A percentile compares a stretch with the other conserved stretches of the same genome.
Conservation (phyloP, 2,888 invertebrate genomes). For the Drosophila pegasa region DNA sequence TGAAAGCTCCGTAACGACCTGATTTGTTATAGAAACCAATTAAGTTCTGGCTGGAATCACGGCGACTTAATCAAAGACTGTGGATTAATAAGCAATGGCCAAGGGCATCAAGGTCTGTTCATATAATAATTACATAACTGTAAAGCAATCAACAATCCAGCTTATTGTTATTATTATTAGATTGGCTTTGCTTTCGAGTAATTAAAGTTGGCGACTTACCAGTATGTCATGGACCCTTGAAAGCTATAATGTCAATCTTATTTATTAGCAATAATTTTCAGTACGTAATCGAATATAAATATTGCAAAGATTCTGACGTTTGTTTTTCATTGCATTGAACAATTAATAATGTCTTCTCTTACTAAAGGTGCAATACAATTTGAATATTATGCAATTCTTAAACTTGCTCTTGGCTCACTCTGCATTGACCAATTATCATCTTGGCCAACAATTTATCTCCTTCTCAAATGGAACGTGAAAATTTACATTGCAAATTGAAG, state of each 20-base stretch:
- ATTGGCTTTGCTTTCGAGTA: not conserved
- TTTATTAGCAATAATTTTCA: too few species aligned
- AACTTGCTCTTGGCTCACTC: not conserved
- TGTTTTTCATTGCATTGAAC: not conserved
- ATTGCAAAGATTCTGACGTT: too few species aligned
- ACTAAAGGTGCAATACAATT: not conserved
- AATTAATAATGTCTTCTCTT: not conserved
- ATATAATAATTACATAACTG: not conserved
- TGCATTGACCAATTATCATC: constrained; percentile 33
- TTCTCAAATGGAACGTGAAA: constrained; percentile 33
- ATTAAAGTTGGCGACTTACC: not conserved
- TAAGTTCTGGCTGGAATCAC: not conserved
- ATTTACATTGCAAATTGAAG: constrained; percentile 43
- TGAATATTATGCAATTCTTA: not conserved
- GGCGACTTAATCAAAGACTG: not conserved
- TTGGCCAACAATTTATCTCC: constrained; percentile 1
- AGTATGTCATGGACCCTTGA: too few species aligned
- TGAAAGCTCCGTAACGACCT: constrained; percentile 2
- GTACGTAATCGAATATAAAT: too few species aligned
- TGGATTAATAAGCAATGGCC: constrained; percentile 1
- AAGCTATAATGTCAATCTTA: too few species aligned
- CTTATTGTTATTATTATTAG: not conserved
- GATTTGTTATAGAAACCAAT: constrained; percentile 21
- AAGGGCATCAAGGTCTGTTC: not conserved
- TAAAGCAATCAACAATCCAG: not conserved